A percentile compares a stretch with the other conserved stretches of the same genome.
Conservation (phyloP, 2,113 vertebrate species). For the Apeltes quadracus region DNA sequence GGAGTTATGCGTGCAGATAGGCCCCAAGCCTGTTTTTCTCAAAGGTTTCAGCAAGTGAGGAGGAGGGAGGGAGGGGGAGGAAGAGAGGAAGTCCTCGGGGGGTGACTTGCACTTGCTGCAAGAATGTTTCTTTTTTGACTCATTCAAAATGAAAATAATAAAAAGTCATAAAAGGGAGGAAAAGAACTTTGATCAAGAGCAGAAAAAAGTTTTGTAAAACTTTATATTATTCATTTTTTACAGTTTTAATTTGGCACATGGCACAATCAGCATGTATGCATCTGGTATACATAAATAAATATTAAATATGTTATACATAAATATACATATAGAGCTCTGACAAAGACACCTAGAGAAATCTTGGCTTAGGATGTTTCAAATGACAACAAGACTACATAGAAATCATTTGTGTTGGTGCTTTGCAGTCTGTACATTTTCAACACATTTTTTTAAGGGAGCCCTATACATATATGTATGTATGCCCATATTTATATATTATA, state of each 20-base stretch:
- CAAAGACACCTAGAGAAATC: slow-evolving; percentile 75
- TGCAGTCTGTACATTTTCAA: slow-evolving; percentile 58
- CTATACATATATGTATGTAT: slow-evolving; percentile 86
- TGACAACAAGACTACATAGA: slow-evolving; percentile 59
- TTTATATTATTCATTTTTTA: slow-evolving; percentile 81
- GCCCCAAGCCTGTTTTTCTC: slow-evolving; percentile 73
- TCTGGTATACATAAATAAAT: slow-evolving; percentile 88
- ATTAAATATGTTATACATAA: slow-evolving; percentile 87
- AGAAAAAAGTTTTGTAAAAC: slow-evolving; percentile 78
- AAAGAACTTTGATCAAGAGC: slow-evolving; percentile 65
- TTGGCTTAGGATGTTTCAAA: slow-evolving; percentile 64
- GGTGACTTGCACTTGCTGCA: slow-evolving; percentile 57
- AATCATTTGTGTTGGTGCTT: slow-evolving; percentile 58
- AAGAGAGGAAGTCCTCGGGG: slow-evolving; percentile 59
- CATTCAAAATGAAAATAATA: slow-evolving; percentile 63
- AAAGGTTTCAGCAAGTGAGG: slow-evolving; percentile 66
- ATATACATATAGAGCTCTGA: slow-evolving; percentile 87
- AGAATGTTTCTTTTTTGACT: slow-evolving; percentile 59
- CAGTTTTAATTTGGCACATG: slow-evolving; percentile 89
- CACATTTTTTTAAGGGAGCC: slow-evolving; percentile 68
- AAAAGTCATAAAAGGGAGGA: slow-evolving; percentile 56
- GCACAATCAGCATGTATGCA: slow-evolving; percentile 88
- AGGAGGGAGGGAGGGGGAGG: slow-evolving; percentile 28
- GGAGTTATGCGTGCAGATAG: slow-evolving; percentile 68
- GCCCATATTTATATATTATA: slow-evolving; percentile 84